phyloP scores from a whole-genome alignment of 2,113 vertebrate genomes.

The Cochlearius cochlearius region DNA sequence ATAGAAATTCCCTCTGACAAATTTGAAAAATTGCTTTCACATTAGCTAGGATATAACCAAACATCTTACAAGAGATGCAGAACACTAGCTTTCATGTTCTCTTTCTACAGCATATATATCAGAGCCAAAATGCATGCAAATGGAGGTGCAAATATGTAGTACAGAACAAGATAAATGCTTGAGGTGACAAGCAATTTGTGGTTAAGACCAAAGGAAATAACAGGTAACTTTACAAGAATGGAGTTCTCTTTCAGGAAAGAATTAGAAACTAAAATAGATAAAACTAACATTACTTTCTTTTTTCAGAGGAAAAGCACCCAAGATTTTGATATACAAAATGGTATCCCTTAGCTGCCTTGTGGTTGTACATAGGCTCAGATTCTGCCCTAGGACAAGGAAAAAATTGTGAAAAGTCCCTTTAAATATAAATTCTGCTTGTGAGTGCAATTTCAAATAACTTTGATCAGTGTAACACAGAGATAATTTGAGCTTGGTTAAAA shows the following conservation, averaged over 20 bases:
- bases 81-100: not conserved
- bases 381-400: not conserved
- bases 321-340: not conserved
- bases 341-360: not conserved
- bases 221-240: not conserved
- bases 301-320: not conserved
- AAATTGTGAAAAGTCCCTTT: not conserved
- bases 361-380: not conserved
- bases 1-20: not conserved
- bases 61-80: not conserved
- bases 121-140: not conserved
- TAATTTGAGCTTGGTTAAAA: not conserved
- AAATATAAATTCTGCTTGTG: not conserved
- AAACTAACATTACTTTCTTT: not conserved
- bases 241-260: not conserved
- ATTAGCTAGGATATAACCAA: not conserved
- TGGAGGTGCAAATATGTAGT: not conserved
- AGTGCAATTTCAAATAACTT: not conserved
- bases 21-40: not conserved
- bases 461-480: not conserved
- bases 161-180: not conserved
- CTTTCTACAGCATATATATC: not conserved
- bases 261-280: not conserved
- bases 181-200: not conserved
- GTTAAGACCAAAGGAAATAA: not conserved